phyloP scores from a whole-genome alignment of 92 coral and sea anemone species.

The Metridium senile region DNA sequence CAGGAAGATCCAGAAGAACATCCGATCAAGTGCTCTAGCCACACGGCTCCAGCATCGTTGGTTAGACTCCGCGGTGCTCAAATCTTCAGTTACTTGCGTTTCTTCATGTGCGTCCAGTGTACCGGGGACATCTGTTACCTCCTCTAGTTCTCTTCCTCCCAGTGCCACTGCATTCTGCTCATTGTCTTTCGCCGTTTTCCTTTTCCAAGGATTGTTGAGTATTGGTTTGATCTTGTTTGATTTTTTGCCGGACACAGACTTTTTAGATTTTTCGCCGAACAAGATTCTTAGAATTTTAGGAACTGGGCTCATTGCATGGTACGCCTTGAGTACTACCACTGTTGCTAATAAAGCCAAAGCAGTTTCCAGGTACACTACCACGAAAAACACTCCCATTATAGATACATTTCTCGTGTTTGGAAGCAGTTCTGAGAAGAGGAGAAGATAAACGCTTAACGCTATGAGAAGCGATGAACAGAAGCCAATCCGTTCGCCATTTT shows the following conservation, averaged over 20 bases:
- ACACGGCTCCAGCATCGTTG: conserved; percentile 5
- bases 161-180: not conserved
- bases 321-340: conserved; percentile 52
- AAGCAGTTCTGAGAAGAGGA: conserved; percentile 58
- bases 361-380: conserved; percentile 59
- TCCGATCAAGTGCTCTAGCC: conserved; percentile 16
- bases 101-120: not conserved
- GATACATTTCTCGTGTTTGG: conserved; percentile 62
- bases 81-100: not conserved
- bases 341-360: conserved; percentile 55
- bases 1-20: conserved; percentile 23
- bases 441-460: conserved; percentile 69
- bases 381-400: conserved; percentile 53
- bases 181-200: not conserved
- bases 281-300: conserved; percentile 40
- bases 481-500: conserved; percentile 73
- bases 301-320: conserved; percentile 51
- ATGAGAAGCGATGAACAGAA: conserved; percentile 63
- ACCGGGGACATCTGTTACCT: not conserved
- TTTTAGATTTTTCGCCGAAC: not conserved
- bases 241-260: not conserved
- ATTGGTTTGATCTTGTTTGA: not conserved
- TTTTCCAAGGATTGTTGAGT: not conserved
- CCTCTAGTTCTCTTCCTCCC: too few relatives aligned
- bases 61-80: not conserved